Base-by-base conservation (phyloP, 2,797 vertebrate genomes). In the Kryptopterus vitreolus region DNA sequence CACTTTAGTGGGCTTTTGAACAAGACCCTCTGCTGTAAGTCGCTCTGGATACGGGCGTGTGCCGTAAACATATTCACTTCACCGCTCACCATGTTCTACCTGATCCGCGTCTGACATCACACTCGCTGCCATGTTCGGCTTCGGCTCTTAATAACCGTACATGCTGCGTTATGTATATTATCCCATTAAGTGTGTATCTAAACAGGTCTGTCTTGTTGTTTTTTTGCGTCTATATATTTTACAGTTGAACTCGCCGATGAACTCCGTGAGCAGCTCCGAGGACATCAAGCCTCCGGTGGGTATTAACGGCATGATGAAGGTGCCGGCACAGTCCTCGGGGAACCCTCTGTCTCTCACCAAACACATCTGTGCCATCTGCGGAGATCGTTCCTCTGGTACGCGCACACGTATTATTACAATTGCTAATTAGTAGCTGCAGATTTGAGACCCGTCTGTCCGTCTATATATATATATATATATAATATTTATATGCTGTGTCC, bases 351-450 rank as follows among this genome's bases (percentile, higher is more conserved):
- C 96, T 53, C 97, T 99, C 92, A 98, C 97, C 89, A 99, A 99
- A 92, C 98, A 99, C 95, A 99, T 99, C 93, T 99, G 98, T 76
- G 96, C 98, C 92, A 99, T 99, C 93, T 99, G 98, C 0, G 97
- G 98, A 18, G 98, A 99, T 93, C 95, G 98, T 88, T 99, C 98
- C 87, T 99, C 98, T 94, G 97, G 97, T 99, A 81, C 10, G n/a
- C 52, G 11, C 16, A 31, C 24, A 43, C 2, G 8, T 8, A 3
- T 31, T 20, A 50, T 11, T 70, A n/a, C 38, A 35, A 15, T 8
- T 3, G 6, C 20, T 35, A 10, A 35, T 1, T 55, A 26, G 18
- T 9, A 18, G 7, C 33, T 1, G 20, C 33, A 3, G 22, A 22
- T 50, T 20, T 50, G 66, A 0, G 24, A 1, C 66, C 24, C 1